phyloP scores from a whole-genome alignment of 37 sponge, comb jelly and placozoan genomes.

The Chondrosia reniformis region DNA sequence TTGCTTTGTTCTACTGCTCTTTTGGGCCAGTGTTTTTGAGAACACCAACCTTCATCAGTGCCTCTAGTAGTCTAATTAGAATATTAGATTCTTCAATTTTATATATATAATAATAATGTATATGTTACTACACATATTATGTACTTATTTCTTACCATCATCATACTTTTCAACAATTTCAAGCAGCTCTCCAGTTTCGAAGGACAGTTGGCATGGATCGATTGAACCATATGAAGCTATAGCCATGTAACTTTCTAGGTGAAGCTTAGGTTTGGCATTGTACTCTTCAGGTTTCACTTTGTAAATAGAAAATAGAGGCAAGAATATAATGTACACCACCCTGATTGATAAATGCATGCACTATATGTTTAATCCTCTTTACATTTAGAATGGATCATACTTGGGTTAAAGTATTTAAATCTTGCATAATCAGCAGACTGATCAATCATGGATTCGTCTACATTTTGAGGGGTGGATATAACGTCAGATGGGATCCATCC shows the following conservation, averaged over 20 bases:
- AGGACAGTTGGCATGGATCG: not conserved
- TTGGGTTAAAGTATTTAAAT: no score
- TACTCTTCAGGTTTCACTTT: not conserved
- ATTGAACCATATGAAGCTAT: not conserved
- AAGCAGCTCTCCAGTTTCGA: not conserved
- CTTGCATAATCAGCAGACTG: not conserved
- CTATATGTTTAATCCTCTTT: no score
- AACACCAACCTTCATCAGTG: no score
- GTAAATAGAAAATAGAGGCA: not conserved
- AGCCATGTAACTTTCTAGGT: not conserved
- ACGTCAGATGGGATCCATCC: not conserved
- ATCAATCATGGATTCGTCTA: conserved; percentile 1
- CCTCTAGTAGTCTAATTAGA: no score
- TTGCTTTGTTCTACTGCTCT: no score
- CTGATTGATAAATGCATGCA: no score
- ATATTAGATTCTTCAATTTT: no score
- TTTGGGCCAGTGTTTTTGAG: no score
- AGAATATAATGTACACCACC: no score
- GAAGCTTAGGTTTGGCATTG: not conserved
- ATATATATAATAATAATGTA: no score
- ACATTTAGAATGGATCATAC: no score
- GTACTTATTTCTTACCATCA: conserved; percentile 11
- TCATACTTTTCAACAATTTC: not conserved
- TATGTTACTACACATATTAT: no score
- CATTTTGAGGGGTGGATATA: not conserved